phyloP scores from a whole-genome alignment of 2,797 vertebrate genomes.

The Calcarius lapponicus region DNA sequence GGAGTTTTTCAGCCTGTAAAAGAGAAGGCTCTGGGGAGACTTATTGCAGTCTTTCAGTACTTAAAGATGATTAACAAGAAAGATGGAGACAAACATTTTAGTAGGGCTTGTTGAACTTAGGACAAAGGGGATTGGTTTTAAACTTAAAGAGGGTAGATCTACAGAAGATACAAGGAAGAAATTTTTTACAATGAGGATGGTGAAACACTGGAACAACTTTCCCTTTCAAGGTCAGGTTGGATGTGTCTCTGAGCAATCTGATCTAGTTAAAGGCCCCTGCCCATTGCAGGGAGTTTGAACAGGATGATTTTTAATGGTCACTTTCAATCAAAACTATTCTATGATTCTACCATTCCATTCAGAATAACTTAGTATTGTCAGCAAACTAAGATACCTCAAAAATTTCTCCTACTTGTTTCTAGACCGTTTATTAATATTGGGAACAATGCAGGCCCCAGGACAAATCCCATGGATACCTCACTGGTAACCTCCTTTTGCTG shows the following conservation, averaged over 20 bases:
- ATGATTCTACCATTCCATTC: background rate
- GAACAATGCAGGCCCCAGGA: background rate
- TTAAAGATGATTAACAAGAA: background rate
- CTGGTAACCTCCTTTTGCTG: background rate
- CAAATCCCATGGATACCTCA: background rate
- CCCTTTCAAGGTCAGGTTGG: background rate
- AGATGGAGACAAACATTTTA: background rate
- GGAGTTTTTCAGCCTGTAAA: background rate
- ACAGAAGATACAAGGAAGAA: background rate
- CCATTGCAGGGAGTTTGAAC: background rate
- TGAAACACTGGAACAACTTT: background rate
- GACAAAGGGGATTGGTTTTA: background rate
- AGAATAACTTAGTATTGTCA: background rate
- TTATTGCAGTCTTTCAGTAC: background rate
- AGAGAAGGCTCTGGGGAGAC: background rate
- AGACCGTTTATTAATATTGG: background rate
- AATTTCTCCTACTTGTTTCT: background rate
- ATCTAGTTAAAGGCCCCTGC: background rate
- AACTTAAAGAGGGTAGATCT: background rate
- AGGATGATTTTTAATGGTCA: background rate
- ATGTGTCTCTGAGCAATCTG: background rate
- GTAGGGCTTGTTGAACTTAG: background rate
- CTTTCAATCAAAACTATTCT: background rate
- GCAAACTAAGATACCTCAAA: background rate
- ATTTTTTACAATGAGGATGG: background rate